Percentiles rank a stretch among this genome's conserved stretches.
phyloP scores from a whole-genome alignment of 2,888 invertebrate genomes.

The Linnaemya vulpina region DNA sequence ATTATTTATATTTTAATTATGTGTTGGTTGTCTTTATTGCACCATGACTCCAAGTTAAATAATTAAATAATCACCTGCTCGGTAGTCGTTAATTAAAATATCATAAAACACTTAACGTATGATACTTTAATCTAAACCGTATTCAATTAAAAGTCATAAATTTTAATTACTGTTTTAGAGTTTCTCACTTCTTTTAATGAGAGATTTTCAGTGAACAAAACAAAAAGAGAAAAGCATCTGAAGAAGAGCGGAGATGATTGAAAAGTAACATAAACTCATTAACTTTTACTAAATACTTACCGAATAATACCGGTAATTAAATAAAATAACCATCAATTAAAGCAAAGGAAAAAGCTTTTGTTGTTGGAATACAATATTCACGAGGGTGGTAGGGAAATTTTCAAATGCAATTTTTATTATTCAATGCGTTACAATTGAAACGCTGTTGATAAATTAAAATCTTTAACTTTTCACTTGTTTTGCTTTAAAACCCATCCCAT shows the following conservation, averaged over 20 bases:
- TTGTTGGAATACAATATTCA: neutral
- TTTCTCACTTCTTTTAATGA: neutral
- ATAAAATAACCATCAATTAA: conserved; percentile 67
- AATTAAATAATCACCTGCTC: neutral
- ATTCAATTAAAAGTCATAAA: conserved; percentile 44
- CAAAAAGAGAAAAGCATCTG: neutral
- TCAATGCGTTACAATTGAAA: no score
- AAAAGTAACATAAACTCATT: conserved; percentile 50
- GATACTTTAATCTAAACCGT: neutral
- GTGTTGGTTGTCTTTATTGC: no score
- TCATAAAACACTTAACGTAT: conserved; percentile 10
- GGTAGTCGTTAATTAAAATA: neutral
- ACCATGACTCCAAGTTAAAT: neutral
- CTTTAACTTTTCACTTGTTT: no score
- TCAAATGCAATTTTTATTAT: no score
- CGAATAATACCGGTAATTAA: conserved; percentile 63
- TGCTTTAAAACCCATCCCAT: no score
- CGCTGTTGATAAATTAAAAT: no score
- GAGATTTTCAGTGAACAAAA: neutral
- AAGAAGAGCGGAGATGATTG: conserved; percentile 36
- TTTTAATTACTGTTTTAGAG: conserved; percentile 28
- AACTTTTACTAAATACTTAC: conserved; percentile 35
- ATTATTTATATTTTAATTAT: no score
- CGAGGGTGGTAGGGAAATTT: neutral
- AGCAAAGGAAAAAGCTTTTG: conserved; percentile 3